Evolutionary conservation across 2,888 invertebrate genomes (phyloP), one percentile per base, ranked within the genome.

Genomic region (Digitonthophagus gazella): DNA sequence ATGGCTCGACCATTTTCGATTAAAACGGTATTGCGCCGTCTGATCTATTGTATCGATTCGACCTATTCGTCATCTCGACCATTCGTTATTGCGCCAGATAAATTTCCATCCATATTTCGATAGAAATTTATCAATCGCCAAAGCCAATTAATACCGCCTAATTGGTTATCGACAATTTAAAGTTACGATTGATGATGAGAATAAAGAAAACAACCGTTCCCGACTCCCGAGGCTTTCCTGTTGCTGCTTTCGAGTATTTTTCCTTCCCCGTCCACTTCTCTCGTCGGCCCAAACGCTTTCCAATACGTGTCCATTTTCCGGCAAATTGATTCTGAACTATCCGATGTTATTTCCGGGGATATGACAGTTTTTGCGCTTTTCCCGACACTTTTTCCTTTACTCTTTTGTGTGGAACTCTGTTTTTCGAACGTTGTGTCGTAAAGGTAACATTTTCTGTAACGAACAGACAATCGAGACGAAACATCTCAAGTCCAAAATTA

Each of bases 251-350:
- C 28, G 28, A 44, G 28, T 3, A 44, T 44, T 44, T 44, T 44
- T 44, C 28, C 6, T 44, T 44, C 3, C 28, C 22, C 28, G 28
- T 44, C 28, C 28, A 44, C 28, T 44, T 44, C 28, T 6, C 28
- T 8, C 28, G 28, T n/a, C n/a, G 11, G 28, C 28, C 28, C 58
- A 20, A 20, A 61, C 61, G 61, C 20, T 61, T 61, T 20, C 61
- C 61, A 61, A 61, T 61, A 61, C 61, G 61, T 20, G 61, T 61
- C 61, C 61, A 61, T 61, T 61, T 61, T 61, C 61, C 61, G 18
- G 19, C 20, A 61, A 61, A 61, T 61, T 61, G 61, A 61, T 61
- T 61, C 61, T 19, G 61, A 18, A 61, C 61, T 61, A 61, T 61
- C 61, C 61, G 61, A 19, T 44, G 28, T 44, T 44, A 44, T 44